A percentile compares a stretch with the other conserved stretches of the same genome.
These are phyloP conservation scores for Cylloceria caligata DNA, from an alignment of 2,888 invertebrate species.

Conservation along the genomic window DNA sequence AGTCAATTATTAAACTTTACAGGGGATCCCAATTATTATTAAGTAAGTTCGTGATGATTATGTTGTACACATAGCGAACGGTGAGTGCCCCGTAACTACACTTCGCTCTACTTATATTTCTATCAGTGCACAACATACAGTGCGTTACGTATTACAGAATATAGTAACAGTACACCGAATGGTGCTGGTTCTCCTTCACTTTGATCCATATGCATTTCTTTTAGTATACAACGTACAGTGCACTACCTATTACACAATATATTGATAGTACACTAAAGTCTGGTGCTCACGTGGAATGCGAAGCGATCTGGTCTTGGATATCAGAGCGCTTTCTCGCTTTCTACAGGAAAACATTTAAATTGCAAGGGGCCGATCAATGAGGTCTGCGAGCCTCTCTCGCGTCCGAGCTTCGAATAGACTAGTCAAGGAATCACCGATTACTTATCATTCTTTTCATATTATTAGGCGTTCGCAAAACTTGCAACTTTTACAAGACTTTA, in stretches of 20 bases:
- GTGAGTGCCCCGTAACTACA: too few species aligned
- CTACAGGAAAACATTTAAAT: constrained; percentile 74
- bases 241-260: constrained; percentile 11
- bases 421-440: neutral
- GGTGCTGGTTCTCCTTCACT: too few species aligned
- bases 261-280: constrained; percentile 7
- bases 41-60: neutral
- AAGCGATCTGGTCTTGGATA: constrained; percentile 48
- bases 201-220: neutral
- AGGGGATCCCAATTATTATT: neutral
- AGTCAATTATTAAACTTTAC: neutral
- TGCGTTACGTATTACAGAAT: too few species aligned
- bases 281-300: constrained; percentile 11
- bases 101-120: too few species aligned
- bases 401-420: neutral
- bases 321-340: constrained; percentile 76
- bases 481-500: neutral
- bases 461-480: neutral
- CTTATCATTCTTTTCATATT: neutral
- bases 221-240: neutral
- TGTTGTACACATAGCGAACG: neutral
- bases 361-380: neutral
- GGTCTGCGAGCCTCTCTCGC: neutral
- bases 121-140: too few species aligned
- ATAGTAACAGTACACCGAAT: too few species aligned